phyloP scores from a whole-genome alignment of 2,888 invertebrate species.

The Pelosia muscerda region DNA sequence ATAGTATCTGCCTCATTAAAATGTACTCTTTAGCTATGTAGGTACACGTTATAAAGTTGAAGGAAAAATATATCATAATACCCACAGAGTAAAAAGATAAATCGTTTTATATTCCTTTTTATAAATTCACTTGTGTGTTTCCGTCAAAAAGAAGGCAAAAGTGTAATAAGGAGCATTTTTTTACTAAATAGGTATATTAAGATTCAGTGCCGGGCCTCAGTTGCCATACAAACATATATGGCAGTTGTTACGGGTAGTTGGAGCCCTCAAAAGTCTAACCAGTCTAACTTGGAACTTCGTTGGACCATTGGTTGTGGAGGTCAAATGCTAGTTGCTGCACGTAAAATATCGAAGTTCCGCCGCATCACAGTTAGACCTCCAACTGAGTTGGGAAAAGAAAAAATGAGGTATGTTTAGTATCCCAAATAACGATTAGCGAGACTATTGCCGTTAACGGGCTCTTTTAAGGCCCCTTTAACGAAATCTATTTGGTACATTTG shows the following conservation, averaged over 20 bases:
- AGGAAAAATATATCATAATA: neutral
- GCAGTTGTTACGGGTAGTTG: too few species aligned
- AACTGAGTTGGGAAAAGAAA: too few species aligned
- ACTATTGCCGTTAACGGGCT: neutral
- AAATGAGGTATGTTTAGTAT: neutral
- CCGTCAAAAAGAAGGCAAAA: too few species aligned
- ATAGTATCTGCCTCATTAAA: constrained; percentile 9
- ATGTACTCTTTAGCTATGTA: neutral
- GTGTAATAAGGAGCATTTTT: neutral
- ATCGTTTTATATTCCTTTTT: neutral
- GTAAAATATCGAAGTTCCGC: too few species aligned
- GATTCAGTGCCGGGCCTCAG: too few species aligned
- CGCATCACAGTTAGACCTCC: too few species aligned
- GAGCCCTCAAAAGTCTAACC: too few species aligned
- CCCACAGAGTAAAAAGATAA: neutral
- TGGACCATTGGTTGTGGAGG: too few species aligned
- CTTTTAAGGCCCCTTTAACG: neutral
- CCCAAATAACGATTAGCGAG: neutral
- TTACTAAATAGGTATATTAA: too few species aligned
- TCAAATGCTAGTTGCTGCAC: too few species aligned
- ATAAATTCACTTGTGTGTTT: neutral
- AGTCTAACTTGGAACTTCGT: too few species aligned
- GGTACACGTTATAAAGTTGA: neutral
- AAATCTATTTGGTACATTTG: neutral
- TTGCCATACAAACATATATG: too few species aligned